These are phyloP conservation scores for Collichthys lucidus DNA, from an alignment of 2,113 vertebrate genomes.

Conservation along the genomic window DNA sequence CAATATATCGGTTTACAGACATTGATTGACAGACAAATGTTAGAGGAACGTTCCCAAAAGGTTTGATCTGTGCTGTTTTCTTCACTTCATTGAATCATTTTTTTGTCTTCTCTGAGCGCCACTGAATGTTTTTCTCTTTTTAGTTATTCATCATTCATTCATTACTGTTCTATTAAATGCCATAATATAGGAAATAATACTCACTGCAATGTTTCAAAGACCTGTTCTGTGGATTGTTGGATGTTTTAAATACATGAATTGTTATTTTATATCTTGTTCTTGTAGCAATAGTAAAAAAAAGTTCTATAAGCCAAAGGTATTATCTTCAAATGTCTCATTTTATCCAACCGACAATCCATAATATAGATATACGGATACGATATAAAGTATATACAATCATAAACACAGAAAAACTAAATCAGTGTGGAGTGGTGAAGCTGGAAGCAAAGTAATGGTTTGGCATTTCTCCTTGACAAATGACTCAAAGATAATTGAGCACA, in stretches of 20 bases:
- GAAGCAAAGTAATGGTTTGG: no score
- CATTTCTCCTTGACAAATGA: background rate
- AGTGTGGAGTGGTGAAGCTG: background rate
- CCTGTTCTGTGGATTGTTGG: no score
- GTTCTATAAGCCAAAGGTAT: background rate
- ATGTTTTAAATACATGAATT: no score
- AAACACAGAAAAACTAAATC: no score
- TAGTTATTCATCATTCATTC: background rate
- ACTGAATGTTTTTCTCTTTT: background rate
- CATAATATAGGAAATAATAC: background rate
- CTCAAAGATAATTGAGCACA: no score
- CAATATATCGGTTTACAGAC: conserved; percentile 40
- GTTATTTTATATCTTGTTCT: no score
- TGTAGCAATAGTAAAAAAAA: no score
- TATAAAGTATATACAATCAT: background rate
- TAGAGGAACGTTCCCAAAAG: background rate
- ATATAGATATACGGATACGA: no score
- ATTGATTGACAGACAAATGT: background rate
- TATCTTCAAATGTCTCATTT: background rate
- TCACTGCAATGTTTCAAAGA: background rate
- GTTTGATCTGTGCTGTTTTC: no score
- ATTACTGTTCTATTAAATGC: background rate
- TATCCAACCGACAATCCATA: background rate
- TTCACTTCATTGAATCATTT: no score
- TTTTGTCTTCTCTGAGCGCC: background rate